Base-by-base conservation (phyloP, 2,888 invertebrate genomes). In the Mimumesa dahlbomi region DNA sequence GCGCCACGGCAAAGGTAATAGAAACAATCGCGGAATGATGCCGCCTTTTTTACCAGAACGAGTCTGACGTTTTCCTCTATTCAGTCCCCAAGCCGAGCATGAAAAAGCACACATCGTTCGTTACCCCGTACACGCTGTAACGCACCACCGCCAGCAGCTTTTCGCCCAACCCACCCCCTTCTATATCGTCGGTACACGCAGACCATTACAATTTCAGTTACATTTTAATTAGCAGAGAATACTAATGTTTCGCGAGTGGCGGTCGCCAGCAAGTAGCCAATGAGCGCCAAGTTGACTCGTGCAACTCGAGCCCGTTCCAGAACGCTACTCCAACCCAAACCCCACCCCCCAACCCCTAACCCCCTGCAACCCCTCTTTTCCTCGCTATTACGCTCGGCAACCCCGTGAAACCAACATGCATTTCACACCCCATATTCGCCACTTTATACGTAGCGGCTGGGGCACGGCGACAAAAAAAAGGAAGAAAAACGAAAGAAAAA, bases 151-250 rank as follows among this genome's bases (percentile, higher is more conserved):
- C 34, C 61, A 13, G 11, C 19, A n/a, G n/a, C n/a, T n/a, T 52
- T 22, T 31, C 22, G 18, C 42, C 9, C 42, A 52, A 29, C 29
- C n/a, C 59, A 21, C 40, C 16, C 49, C 21, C 19, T 46, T 36
- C 46, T 19, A 67, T 58, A 69, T 68, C 74, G 69, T 64, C 64
- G 63, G 63, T 68, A 62, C 70, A 70, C 71, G 71, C 73, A 73
- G 69, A 68, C 73, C 68, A 82, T 84, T 84, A 81, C 82, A 83
- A 85, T 85, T 88, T 83, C 84, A 82, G 85, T 82, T 85, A 84
- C 85, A 82, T 86, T 88, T 87, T 87, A 88, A 88, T 87, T 87
- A 88, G 85, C 79, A 72, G 83, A 82, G 79, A 78, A 84, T 85
- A 81, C 84, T 87, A 87, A 87, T 86, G 84, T 82, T 81, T 82